Conservation (phyloP, 2,113 vertebrate genomes). For the Lycaon pictus region DNA sequence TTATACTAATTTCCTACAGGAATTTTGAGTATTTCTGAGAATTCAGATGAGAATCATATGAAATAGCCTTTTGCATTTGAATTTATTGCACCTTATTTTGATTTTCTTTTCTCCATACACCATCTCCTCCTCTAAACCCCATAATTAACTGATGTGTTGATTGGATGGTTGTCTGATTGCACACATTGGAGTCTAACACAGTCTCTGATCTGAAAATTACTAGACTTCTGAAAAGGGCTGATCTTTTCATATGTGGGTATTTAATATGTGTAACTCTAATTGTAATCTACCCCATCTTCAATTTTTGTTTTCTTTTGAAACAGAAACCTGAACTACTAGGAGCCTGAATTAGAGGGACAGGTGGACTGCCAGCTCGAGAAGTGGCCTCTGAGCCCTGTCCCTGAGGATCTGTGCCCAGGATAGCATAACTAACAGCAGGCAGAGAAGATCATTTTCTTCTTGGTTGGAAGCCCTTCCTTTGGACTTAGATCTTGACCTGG, state of each 20-base stretch:
- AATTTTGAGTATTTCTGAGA: slow-evolving; percentile 71
- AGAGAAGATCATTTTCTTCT: slow-evolving; percentile 59
- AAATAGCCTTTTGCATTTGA: slow-evolving; percentile 64
- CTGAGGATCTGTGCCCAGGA: slow-evolving; percentile 59
- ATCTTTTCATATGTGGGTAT: not conserved
- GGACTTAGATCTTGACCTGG: slow-evolving; percentile 23
- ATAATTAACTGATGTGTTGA: not conserved
- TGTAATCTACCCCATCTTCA: slow-evolving; percentile 5
- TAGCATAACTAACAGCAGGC: slow-evolving; percentile 39
- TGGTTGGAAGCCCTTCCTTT: slow-evolving; percentile 9
- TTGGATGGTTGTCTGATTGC: not conserved
- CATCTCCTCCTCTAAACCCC: not conserved
- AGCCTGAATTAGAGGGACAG: slow-evolving; percentile 63
- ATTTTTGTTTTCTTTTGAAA: slow-evolving; percentile 75
- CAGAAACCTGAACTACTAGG: slow-evolving; percentile 67
- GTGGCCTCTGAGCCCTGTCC: slow-evolving; percentile 51
- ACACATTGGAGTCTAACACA: not conserved
- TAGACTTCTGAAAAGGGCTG: not conserved
- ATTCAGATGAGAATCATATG: slow-evolving; percentile 58
- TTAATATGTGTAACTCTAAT: slow-evolving; percentile 2
- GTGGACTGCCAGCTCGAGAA: slow-evolving; percentile 63
- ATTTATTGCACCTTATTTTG: slow-evolving; percentile 44
- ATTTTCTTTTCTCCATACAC: not conserved
- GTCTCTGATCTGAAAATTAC: slow-evolving; percentile 9
- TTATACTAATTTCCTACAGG: slow-evolving; percentile 56